Evolutionary conservation across 2,113 vertebrate genomes (phyloP).

Genomic region (Oenanthe oenanthe): DNA sequence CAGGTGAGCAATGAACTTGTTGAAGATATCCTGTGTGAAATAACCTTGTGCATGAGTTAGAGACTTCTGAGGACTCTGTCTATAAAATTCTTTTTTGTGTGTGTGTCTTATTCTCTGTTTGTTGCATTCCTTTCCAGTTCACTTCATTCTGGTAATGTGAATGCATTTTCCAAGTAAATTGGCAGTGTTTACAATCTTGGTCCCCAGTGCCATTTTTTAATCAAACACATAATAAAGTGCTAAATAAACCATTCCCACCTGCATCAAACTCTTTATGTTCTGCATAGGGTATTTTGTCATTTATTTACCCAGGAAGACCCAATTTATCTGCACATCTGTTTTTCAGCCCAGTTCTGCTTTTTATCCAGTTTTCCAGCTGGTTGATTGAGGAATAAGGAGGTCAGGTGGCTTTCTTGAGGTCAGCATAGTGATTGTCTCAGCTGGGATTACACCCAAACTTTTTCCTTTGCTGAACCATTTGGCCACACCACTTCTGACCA

Average conservation of each 20-base stretch:
- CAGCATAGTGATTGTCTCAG: neutral
- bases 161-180: conserved; percentile 46
- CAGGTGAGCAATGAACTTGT: neutral
- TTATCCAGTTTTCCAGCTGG: conserved; percentile 59
- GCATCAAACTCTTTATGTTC: conserved; percentile 44
- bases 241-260: conserved; percentile 68
- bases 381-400: conserved; percentile 46
- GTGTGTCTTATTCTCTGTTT: neutral
- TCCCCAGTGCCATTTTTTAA: conserved; percentile 65
- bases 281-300: conserved; percentile 40
- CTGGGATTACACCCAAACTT: conserved; percentile 27
- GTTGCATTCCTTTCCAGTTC: conserved; percentile 53
- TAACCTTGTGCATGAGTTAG: neutral
- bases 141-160: conserved; percentile 43
- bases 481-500: neutral
- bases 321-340: conserved; percentile 62
- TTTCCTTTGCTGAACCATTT: conserved; percentile 12
- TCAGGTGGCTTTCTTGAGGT: conserved; percentile 60
- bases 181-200: conserved; percentile 22
- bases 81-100: neutral
- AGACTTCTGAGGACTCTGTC: conserved; percentile 29
- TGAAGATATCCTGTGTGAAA: conserved; percentile 48
- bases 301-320: conserved; percentile 66
- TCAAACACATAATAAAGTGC: conserved; percentile 69
- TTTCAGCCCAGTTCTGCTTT: conserved; percentile 50